Evolutionary conservation across 2,113 vertebrate genomes (phyloP), one percentile per base, ranked within the genome.

Genomic region (Malurus melanocephalus): DNA sequence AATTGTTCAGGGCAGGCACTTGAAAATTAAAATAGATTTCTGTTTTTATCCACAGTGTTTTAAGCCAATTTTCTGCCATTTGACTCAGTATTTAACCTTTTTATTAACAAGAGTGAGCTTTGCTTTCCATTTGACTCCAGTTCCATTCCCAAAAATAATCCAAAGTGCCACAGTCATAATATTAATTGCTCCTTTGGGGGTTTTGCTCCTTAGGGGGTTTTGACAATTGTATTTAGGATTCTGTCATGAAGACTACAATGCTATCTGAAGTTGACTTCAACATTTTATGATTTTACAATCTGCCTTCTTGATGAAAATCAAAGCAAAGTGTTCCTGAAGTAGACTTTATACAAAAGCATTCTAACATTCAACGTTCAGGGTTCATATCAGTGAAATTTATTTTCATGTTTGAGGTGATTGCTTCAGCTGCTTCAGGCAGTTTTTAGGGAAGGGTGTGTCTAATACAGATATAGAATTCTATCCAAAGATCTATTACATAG

Each of bases 11-110:
- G n/a, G 6, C 30, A 88, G 62, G 40, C 5, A 0, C 51, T 84
- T 79, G 51, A 81, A 53, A 81, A 72, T 84, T 86, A 84, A 84
- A 95, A 91, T 53, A 93, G 61, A 20, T 56, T 90, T 84, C 69
- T 93, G 60, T 7, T 88, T 86, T 78, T 80, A n/a, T 33, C 42
- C 5, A 1, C 20, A 57, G 43, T 22, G 30, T 65, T 52, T 75
- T 65, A 90, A 80, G 38, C 8, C 18, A 68, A 32, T 90, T 91
- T 80, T 43, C 33, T 92, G 28, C 3, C 32, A 35, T 86, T 86
- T 73, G 38, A 68, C 49, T 62, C 56, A 8, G 17, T 51, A 48
- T 79, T 93, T 94, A 90, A 94, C 69, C 33, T 87, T 91, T 90
- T 84, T 49, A 61, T 55, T 78, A 81, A 32, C 32, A 23, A n/a